phyloP scores from a whole-genome alignment of 2,113 vertebrate genomes.

The Pluvialis apricaria region DNA sequence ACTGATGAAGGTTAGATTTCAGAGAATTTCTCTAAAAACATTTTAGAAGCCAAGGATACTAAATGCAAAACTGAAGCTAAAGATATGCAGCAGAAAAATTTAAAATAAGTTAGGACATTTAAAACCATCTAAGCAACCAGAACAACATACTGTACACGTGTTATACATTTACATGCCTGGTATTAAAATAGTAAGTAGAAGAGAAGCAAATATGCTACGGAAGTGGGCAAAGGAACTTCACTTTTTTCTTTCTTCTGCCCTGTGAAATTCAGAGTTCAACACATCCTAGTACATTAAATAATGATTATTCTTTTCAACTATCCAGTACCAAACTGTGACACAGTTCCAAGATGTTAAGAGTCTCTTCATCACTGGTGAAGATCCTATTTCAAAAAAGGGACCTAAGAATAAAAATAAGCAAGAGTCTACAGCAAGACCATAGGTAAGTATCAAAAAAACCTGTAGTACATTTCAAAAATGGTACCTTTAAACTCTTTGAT shows the following conservation, averaged over 20 bases:
- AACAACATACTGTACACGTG: not conserved
- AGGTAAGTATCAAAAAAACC: not conserved
- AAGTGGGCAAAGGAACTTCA: not conserved
- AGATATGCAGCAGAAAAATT: not conserved
- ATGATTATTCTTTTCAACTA: not conserved
- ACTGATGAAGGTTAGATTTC: not conserved
- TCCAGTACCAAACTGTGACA: not conserved
- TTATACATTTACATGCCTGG: not conserved
- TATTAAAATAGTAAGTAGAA: not conserved
- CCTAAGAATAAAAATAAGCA: not conserved
- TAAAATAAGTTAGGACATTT: not conserved
- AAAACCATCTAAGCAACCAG: not conserved
- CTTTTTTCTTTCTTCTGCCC: not conserved
- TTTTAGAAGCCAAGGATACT: not conserved
- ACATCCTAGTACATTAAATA: not conserved
- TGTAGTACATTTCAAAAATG: accelerated
- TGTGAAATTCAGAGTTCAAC: not conserved
- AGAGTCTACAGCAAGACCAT: accelerated
- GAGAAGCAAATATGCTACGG: not conserved
- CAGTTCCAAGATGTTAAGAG: not conserved
- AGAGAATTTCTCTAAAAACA: not conserved
- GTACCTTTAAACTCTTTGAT: not conserved
- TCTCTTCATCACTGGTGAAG: not conserved
- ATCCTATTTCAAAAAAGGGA: not conserved
- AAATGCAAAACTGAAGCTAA: not conserved